These are phyloP conservation scores for Dendrocopos noguchii DNA, from an alignment of 2,113 vertebrate species.

Conservation along the genomic window DNA sequence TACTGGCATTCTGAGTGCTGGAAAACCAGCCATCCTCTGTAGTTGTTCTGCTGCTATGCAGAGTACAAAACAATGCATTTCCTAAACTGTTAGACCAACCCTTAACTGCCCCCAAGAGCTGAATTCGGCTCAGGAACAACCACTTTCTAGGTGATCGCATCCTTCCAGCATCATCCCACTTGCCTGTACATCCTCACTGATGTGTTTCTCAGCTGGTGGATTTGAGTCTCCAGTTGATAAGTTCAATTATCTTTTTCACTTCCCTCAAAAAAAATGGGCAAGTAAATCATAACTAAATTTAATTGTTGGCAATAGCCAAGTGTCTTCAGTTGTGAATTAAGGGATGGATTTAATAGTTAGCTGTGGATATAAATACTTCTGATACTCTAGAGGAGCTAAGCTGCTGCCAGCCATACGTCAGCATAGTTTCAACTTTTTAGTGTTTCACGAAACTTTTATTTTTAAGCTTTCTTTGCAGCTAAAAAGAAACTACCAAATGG, in stretches of 20 bases:
- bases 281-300: neutral
- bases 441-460: neutral
- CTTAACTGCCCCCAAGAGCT: fast-evolving
- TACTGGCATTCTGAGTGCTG: neutral
- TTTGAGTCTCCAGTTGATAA: neutral
- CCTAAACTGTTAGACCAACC: neutral
- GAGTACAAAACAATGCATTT: neutral
- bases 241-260: neutral
- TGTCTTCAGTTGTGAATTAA: neutral
- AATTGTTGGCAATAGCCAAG: neutral
- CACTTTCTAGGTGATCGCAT: neutral
- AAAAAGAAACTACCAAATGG: neutral
- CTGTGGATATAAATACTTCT: neutral
- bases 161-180: fast-evolving
- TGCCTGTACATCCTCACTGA: neutral
- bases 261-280: too few species aligned
- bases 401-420: neutral
- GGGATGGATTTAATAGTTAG: neutral
- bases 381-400: neutral
- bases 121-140: neutral
- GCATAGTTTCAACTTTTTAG: neutral
- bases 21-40: neutral
- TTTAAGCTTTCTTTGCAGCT: conserved; percentile 33
- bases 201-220: neutral
- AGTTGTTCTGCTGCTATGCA: neutral